A percentile compares a stretch with the other conserved stretches of the same genome.
Conservation (phyloP, 2,113 vertebrate species). For the Aegotheles bennettii region DNA sequence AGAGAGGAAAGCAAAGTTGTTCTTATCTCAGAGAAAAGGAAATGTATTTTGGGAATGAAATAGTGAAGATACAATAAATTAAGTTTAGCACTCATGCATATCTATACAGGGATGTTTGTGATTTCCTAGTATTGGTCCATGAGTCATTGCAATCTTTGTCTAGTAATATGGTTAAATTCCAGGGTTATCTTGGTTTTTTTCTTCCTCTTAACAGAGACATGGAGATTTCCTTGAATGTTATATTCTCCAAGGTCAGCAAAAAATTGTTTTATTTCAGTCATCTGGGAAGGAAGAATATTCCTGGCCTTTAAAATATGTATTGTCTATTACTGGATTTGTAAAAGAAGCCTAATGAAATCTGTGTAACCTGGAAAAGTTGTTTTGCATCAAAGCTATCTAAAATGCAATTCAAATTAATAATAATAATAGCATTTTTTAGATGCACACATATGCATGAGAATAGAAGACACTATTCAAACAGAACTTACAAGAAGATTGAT, state of each 20-base stretch:
- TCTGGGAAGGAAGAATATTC: conserved; percentile 10
- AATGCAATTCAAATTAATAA: not conserved
- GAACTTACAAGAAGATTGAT: not conserved
- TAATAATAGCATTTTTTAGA: not conserved
- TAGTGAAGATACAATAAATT: not conserved
- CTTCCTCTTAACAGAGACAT: not conserved
- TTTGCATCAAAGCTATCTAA: not conserved
- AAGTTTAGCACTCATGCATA: not conserved
- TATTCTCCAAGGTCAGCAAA: conserved; percentile 14
- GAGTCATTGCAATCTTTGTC: not conserved
- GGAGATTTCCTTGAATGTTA: not conserved
- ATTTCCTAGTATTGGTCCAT: not conserved
- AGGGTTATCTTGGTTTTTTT: not conserved
- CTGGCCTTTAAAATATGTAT: not conserved
- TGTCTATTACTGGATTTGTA: not conserved
- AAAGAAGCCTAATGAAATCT: not conserved
- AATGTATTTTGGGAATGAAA: conserved; percentile 27
- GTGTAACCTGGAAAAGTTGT: not conserved
- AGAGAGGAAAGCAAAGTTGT: not conserved
- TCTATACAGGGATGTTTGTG: not conserved
- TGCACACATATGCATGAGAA: not conserved
- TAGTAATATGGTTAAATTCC: conserved; percentile 21
- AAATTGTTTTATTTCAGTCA: not conserved
- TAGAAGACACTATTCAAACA: not conserved
- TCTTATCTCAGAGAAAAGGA: conserved; percentile 31